phyloP scores from a whole-genome alignment of 2,888 invertebrate species.

The Patella caerulea region DNA sequence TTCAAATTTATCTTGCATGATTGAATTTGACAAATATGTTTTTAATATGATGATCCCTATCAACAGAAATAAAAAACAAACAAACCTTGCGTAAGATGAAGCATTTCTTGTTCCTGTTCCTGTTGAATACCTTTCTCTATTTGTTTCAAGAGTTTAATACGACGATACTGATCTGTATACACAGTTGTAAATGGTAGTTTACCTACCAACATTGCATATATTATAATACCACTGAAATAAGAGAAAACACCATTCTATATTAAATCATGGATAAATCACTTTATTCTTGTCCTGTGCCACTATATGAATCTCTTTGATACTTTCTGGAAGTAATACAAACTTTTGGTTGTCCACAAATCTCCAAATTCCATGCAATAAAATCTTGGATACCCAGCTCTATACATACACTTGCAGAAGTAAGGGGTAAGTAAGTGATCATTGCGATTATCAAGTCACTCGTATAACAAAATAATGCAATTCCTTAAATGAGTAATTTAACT shows the following conservation, averaged over 20 bases:
- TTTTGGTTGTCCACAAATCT: not conserved
- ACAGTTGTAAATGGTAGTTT: conserved; percentile 78
- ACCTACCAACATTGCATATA: conserved; percentile 83
- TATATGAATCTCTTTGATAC: not conserved
- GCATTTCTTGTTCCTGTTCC: conserved; percentile 73
- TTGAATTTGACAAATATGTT: no score
- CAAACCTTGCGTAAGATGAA: conserved; percentile 63
- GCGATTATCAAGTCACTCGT: no score
- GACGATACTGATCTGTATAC: conserved; percentile 73
- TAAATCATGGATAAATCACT: not conserved
- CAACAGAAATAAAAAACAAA: no score
- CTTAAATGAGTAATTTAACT: no score
- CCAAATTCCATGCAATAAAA: no score
- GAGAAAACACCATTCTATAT: not conserved
- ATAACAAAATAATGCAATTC: no score
- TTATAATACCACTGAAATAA: conserved; percentile 79
- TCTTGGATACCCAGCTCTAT: no score
- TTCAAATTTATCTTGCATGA: no score
- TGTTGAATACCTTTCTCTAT: conserved; percentile 79
- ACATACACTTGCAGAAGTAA: no score
- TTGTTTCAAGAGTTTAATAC: conserved; percentile 78
- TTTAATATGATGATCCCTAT: no score
- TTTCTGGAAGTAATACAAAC: not conserved
- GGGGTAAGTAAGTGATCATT: no score
- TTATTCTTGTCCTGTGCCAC: not conserved